Percentiles rank a stretch among this genome's conserved stretches.
Conservation (phyloP, 2,888 invertebrate species). For the Aporophyla nigra region DNA sequence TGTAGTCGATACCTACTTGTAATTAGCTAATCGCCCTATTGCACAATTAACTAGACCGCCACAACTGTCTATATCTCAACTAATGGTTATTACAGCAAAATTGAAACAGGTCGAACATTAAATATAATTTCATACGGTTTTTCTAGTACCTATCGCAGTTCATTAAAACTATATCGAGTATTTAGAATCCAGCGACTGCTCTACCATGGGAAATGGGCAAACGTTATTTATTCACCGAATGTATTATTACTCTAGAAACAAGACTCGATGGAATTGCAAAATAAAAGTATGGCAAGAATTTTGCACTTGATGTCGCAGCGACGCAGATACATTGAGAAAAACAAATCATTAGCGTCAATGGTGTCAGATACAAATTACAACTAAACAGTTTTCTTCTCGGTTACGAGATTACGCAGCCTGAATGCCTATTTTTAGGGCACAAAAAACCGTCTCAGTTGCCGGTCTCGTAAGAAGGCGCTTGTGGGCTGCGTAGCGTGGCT, state of each 20-base stretch:
- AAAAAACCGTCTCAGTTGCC: constrained; percentile 60
- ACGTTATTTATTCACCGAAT: constrained; percentile 35
- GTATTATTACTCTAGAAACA: constrained; percentile 23
- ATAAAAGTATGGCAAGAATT: constrained; percentile 9
- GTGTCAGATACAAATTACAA: constrained; percentile 33
- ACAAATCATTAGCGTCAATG: constrained; percentile 21
- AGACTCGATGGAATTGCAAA: constrained; percentile 19
- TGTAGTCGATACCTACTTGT: constrained; percentile 65
- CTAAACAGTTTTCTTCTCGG: constrained; percentile 49
- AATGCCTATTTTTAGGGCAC: constrained; percentile 62
- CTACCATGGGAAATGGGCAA: constrained; percentile 60
- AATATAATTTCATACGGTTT: constrained; percentile 69
- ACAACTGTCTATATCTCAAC: constrained; percentile 62
- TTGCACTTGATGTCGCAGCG: constrained; percentile 19
- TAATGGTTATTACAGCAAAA: constrained; percentile 65
- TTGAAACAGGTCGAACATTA: constrained; percentile 71
- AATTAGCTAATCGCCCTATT: constrained; percentile 77
- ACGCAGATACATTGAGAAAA: constrained; percentile 22
- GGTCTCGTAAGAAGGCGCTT: constrained; percentile 56
- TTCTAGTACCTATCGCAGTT: constrained; percentile 54
- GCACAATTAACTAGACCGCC: constrained; percentile 71
- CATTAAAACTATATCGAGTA: constrained; percentile 59
- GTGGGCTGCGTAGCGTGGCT: constrained; percentile 16
- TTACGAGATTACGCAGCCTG: constrained; percentile 66
- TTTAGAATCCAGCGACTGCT: constrained; percentile 38